Base-by-base conservation (phyloP, 2,888 invertebrate genomes). In the Cephonodes hylas region DNA sequence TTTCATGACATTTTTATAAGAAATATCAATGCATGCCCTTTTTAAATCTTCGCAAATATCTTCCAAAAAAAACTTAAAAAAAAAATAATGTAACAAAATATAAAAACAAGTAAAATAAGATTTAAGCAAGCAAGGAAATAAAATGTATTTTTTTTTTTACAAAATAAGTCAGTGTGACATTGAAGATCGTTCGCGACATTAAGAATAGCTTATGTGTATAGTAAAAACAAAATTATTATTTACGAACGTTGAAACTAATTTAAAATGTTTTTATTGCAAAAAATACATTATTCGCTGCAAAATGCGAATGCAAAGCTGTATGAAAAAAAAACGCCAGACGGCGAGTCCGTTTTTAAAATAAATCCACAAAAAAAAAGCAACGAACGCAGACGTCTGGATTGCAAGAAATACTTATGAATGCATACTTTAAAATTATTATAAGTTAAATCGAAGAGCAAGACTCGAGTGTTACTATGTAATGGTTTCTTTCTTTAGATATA, bases 191-290 rank as follows among this genome's bases (percentile, higher is more conserved):
- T 58, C 60, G 48, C 23, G 34, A 60, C 60, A 48, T 59, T 45
- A 23, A 46, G 23, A 22, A 46, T 34, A 46, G 46, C 27, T 31
- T 10, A 18, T 42, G 15, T 22, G 15, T 59, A 46, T 31, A 46
- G 34, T 53, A 59, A 18, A 59, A 59, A 46, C 59, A 13, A 18
- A 59, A 46, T 38, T 34, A 48, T 38, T 59, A 59, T 38, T 59
- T 53, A 42, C 48, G 48, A 27, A 60, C 48, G 25, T 18, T 10
- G 25, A 53, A 60, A 53, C 48, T 53, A 25, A 45, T 34, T 45
- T 31, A 23, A 23, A 61, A 57, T 56, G 15, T 57, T 56, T 56
- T 61, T 57, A 45, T 31, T 20, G 44, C 27, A 45, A 57, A 42
- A 31, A 44, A 34, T 57, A 61, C 15, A 27, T 42, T 58, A 42